Evolutionary conservation across 2,888 invertebrate genomes (phyloP).

Genomic region (Plebejus melissa): DNA sequence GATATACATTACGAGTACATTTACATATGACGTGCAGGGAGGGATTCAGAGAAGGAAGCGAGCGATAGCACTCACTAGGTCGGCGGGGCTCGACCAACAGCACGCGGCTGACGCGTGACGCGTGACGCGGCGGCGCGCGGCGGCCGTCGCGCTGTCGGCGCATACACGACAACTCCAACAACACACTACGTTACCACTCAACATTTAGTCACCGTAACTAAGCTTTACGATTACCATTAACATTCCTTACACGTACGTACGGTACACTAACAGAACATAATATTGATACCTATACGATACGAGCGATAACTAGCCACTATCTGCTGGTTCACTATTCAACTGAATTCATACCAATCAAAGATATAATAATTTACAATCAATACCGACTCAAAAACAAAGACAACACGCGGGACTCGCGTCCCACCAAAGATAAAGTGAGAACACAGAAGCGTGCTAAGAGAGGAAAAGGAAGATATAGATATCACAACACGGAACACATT

Average conservation of each 20-base stretch:
- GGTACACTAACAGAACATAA: slow-evolving; percentile 75
- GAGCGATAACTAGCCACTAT: slow-evolving; percentile 79
- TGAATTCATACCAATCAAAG: slow-evolving; percentile 73
- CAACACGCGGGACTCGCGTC: slow-evolving; percentile 74
- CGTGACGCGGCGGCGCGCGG: slow-evolving; percentile 39
- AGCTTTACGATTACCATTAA: slow-evolving; percentile 73
- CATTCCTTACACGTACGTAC: slow-evolving; percentile 71
- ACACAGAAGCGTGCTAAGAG: slow-evolving; percentile 81
- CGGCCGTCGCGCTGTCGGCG: slow-evolving; percentile 55
- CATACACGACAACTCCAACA: slow-evolving; percentile 65
- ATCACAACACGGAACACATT: slow-evolving; percentile 80
- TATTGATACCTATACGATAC: slow-evolving; percentile 73
- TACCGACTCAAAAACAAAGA: slow-evolving; percentile 75
- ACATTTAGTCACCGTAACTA: slow-evolving; percentile 75
- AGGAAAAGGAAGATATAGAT: slow-evolving; percentile 77
- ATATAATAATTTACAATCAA: slow-evolving; percentile 71
- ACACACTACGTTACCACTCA: slow-evolving; percentile 77
- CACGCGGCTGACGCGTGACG: slow-evolving; percentile 47
- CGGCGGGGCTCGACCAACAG: slow-evolving; percentile 40
- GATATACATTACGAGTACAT: slow-evolving; percentile 71
- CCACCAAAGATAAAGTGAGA: slow-evolving; percentile 77
- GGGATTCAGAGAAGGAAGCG: slow-evolving; percentile 55
- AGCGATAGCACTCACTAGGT: slow-evolving; percentile 53
- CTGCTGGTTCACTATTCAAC: slow-evolving; percentile 76
- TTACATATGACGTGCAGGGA: slow-evolving; percentile 72